Base-by-base conservation (phyloP, 2,797 vertebrate genomes). In the Galago senegalensis region DNA sequence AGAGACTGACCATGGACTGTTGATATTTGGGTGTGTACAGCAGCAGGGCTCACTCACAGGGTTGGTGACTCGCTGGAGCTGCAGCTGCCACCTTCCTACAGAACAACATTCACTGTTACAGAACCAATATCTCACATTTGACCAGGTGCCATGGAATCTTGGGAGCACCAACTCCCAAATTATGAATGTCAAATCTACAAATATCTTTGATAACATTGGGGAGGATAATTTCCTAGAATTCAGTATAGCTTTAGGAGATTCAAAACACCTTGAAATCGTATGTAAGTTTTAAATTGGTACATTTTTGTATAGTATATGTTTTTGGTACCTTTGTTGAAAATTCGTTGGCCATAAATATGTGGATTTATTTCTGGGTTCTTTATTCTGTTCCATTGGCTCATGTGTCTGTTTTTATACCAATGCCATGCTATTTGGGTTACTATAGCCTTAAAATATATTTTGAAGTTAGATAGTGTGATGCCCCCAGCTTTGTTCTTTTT, bases 191-290 rank as follows among this genome's bases (percentile, higher is more conserved):
- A 72, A 53, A 27, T 53, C 49, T 12, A 29, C 20, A 83, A 67
- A 88, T 43, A 5, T 25, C 58, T 37, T 82, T 86, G 25, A 77
- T 67, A 70, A 49, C 63, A 90, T 53, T 67, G 12, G 34, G 31
- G 29, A 84, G 21, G 89, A 76, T 91, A 53, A 79, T 56, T 92
- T 93, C 37, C 20, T 92, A 87, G 80, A 95, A 90, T 67, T 89
- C n/a, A 77, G 34, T 63, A 75, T 37, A 82, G 63, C 58, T 89
- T 34, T 72, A 88, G 76, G 34, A 85, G 17, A 7, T 29, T 46
- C n/a, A 40, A 43, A 77, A 77, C 23, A 86, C 31, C 53, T 16
- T 85, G 53, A 87, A 87, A 87, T 87, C n/a, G 10, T 49, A 17
- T 34, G 20, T 4, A 83, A 86, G 56, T 75, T 89, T 34, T 79